Base-by-base conservation (phyloP, 1,140 invertebrate species). In the Telenomus remus region DNA sequence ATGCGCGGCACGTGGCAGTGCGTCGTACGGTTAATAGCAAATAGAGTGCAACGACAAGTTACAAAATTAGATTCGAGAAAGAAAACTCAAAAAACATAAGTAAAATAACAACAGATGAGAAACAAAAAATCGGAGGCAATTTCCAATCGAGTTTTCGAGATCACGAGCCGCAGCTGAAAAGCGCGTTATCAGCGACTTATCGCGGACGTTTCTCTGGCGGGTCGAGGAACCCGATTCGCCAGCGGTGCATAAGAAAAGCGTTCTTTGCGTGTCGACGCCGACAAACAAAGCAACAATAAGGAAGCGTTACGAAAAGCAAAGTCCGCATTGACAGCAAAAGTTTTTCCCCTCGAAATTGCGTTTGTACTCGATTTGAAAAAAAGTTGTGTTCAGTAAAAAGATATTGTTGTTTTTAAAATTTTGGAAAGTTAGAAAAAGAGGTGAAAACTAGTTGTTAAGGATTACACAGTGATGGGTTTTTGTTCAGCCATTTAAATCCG, bases 281-380 rank as follows among this genome's bases (percentile, higher is more conserved):
- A 35, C 54, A 53, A 66, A 66, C 54, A 57, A 66, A 57, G 48
- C 33, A 57, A 57, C 54, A 51, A 65, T 35, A 49, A 65, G 56
- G 19, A 16, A 19, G 37, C 37, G 42, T 9, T 7, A 9, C 33
- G 34, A 11, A 34, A 48, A 47, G 13, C 13, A 43, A 39, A 15
- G 35, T 50, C 47, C 33, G 44, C 13, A 10, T 48, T 10, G 16
- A 48, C 15, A 9, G 14, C 8, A 27, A 48, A 48, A 19, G 15
- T 16, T 19, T 48, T 7, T 48, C 16, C 1, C 16, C 19, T 19
- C 11, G 12, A 39, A 10, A 39, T 39, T 9, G 37, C 37, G 9
- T 2, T 9, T 9, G 37, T 11, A 4, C 2, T 39, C 9, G 37
- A n/a, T 39, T 39, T 2, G 9, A 39, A 39, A 39, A n/a, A n/a